Evolutionary conservation across 2,113 vertebrate species (phyloP).

Genomic region (Ivindomyrus marchei): DNA sequence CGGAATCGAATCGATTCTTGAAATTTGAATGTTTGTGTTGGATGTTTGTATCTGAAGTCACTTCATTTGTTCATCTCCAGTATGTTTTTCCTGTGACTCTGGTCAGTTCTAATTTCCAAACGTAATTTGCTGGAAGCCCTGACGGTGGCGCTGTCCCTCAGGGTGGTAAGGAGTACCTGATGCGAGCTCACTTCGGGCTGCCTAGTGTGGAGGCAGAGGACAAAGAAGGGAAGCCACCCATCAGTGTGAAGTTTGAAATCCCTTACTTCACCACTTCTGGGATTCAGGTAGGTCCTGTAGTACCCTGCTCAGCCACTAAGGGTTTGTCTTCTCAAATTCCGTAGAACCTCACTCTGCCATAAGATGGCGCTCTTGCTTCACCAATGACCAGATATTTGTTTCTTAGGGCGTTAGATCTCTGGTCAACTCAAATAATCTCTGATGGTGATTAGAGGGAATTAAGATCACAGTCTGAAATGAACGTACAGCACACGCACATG

Average conservation of each 20-base stretch:
- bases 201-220: constrained; percentile 97
- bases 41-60: neutral
- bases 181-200: constrained; percentile 92
- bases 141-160: constrained; percentile 36
- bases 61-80: neutral
- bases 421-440: neutral
- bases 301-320: neutral
- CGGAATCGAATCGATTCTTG: too few relatives aligned
- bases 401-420: neutral
- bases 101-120: neutral
- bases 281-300: constrained; percentile 75
- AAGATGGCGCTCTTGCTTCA: constrained; percentile 19
- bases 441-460: neutral
- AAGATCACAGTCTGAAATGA: neutral
- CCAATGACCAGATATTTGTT: neutral
- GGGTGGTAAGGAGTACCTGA: constrained; percentile 96
- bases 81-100: neutral
- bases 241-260: constrained; percentile 97
- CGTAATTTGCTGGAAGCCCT: neutral
- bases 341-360: neutral
- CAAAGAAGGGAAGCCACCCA: constrained; percentile 94
- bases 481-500: neutral
- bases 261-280: constrained; percentile 98
- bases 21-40: too few relatives aligned
- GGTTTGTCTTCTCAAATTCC: neutral